phyloP scores from a whole-genome alignment of 1,140 invertebrate genomes.

The Tetraneura akinire region DNA sequence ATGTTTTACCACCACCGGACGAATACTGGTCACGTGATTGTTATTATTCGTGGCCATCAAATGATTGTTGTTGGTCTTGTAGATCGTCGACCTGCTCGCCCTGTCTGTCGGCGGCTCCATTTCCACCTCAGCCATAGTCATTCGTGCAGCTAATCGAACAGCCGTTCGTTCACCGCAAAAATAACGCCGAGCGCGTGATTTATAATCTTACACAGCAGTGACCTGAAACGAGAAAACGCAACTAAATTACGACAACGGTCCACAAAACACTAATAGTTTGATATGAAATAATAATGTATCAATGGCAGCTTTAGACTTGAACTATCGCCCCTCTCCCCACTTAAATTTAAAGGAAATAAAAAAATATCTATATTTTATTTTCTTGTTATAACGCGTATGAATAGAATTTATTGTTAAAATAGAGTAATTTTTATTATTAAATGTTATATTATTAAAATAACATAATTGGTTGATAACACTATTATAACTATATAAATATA shows the following conservation, averaged over 20 bases:
- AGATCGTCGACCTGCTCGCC: conserved; percentile 45
- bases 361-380: too few species aligned
- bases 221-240: background rate
- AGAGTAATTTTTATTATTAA: too few species aligned
- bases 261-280: too few species aligned
- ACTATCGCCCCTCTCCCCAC: too few species aligned
- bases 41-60: conserved; percentile 64
- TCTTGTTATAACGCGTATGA: too few species aligned
- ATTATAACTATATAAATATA: too few species aligned
- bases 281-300: background rate
- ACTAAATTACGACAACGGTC: background rate
- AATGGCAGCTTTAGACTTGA: too few species aligned
- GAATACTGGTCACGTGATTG: conserved; percentile 58
- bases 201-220: too few species aligned
- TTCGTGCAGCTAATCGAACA: conserved; percentile 65
- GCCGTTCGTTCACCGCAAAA: conserved; percentile 59
- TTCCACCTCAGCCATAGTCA: conserved; percentile 71
- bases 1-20: conserved; percentile 59
- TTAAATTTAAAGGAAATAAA: too few species aligned
- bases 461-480: too few species aligned
- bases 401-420: too few species aligned
- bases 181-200: background rate
- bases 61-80: conserved; percentile 62
- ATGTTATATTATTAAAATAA: too few species aligned
- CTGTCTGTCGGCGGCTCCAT: conserved; percentile 60